A percentile compares a stretch with the other conserved stretches of the same genome.
These are phyloP conservation scores for Acanthosepion esculentum DNA, from an alignment of 2,888 invertebrate species.

Conservation along the genomic window DNA sequence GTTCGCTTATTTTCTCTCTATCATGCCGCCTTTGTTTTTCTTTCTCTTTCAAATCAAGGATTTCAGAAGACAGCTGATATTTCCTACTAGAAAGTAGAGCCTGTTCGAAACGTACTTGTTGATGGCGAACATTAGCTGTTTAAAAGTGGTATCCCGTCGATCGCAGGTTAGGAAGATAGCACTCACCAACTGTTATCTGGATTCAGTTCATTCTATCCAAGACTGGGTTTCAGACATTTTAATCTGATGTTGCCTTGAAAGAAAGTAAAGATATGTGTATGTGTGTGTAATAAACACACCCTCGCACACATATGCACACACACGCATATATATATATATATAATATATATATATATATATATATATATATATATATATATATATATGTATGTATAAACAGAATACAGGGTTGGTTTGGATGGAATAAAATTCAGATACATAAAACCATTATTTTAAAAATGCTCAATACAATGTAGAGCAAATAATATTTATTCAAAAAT, in stretches of 20 bases:
- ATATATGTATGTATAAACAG: too few species aligned
- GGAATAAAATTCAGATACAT: too few species aligned
- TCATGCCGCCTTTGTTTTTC: not conserved
- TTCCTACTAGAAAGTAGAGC: not conserved
- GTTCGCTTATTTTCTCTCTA: not conserved
- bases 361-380: too few species aligned
- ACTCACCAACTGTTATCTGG: constrained; percentile 6
- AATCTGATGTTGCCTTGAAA: not conserved
- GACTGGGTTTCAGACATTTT: not conserved
- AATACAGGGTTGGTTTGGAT: too few species aligned
- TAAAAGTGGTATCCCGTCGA: constrained; percentile 22
- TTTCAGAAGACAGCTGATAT: not conserved
- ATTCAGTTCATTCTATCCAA: not conserved
- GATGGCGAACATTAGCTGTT: constrained; percentile 12
- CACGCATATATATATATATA: too few species aligned
- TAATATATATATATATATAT: too few species aligned
- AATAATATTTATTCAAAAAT: too few species aligned
- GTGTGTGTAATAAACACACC: too few species aligned
- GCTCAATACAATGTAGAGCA: too few species aligned
- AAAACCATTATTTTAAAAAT: too few species aligned
- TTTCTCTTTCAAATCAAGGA: not conserved
- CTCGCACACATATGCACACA: too few species aligned
- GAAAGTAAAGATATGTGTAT: not conserved
- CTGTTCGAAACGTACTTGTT: not conserved
- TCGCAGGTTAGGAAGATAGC: not conserved